phyloP scores from a whole-genome alignment of 2,113 vertebrate species.

The Rousettus leschenaultii region DNA sequence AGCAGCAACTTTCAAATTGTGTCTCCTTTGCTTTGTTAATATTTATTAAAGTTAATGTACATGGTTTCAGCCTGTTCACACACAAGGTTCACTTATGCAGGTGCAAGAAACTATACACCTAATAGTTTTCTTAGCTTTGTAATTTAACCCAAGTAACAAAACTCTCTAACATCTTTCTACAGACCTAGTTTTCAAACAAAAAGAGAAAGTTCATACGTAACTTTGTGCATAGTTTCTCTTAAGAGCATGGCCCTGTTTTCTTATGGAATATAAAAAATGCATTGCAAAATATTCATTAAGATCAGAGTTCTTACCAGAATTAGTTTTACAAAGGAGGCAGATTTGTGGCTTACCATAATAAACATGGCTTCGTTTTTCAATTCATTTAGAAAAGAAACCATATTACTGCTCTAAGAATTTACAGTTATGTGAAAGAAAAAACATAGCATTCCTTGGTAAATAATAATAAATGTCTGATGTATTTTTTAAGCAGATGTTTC shows the following conservation, averaged over 20 bases:
- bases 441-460: slow-evolving; percentile 75
- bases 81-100: slow-evolving; percentile 76
- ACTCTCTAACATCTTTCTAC: slow-evolving; percentile 76
- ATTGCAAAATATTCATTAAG: slow-evolving; percentile 64
- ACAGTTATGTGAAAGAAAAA: slow-evolving; percentile 68
- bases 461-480: slow-evolving; percentile 74
- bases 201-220: slow-evolving; percentile 70
- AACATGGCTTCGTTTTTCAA: slow-evolving; percentile 79
- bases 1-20: slow-evolving; percentile 55
- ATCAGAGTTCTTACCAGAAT: slow-evolving; percentile 69
- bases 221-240: slow-evolving; percentile 64
- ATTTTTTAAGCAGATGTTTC: slow-evolving; percentile 74
- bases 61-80: slow-evolving; percentile 64
- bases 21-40: neutral
- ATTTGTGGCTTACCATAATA: slow-evolving; percentile 68
- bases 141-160: slow-evolving; percentile 80
- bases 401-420: slow-evolving; percentile 83
- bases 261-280: slow-evolving; percentile 60
- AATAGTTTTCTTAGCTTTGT: slow-evolving; percentile 81
- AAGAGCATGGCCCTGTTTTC: slow-evolving; percentile 59
- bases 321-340: slow-evolving; percentile 76
- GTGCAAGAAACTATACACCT: slow-evolving; percentile 82
- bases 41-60: slow-evolving; percentile 65
- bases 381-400: slow-evolving; percentile 80
- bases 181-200: slow-evolving; percentile 45